phyloP scores from a whole-genome alignment of 35 echinoderm and acorn worm genomes.

The Lytechinus pictus region DNA sequence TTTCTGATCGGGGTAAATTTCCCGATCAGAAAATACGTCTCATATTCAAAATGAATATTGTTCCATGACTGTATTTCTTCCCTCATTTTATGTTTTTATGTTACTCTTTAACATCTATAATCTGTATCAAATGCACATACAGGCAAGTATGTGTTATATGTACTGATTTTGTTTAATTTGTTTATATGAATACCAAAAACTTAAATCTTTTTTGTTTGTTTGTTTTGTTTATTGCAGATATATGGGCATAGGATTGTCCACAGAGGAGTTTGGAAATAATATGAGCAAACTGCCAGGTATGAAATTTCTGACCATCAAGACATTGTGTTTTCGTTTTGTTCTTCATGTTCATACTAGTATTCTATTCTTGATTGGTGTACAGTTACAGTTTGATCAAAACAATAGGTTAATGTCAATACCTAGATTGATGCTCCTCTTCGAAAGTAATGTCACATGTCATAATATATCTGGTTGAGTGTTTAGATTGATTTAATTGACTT shows the following conservation, averaged over 20 bases:
- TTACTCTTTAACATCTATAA: too few relatives aligned
- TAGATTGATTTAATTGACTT: neutral
- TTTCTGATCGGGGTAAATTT: too few relatives aligned
- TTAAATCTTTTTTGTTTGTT: conserved; percentile 14
- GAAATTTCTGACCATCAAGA: neutral
- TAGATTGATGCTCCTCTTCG: neutral
- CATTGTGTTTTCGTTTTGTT: neutral
- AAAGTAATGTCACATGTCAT: neutral
- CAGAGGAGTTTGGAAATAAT: conserved; percentile 85
- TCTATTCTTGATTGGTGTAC: neutral
- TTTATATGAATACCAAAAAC: neutral
- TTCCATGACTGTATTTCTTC: too few relatives aligned
- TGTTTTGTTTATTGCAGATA: conserved; percentile 76
- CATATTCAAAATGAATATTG: too few relatives aligned
- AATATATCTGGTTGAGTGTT: too few relatives aligned
- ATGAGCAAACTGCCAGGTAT: conserved; percentile 94
- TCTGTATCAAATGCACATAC: neutral
- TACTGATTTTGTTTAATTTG: neutral
- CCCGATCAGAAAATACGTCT: too few relatives aligned
- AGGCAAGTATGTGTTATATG: neutral
- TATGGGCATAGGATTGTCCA: conserved; percentile 93
- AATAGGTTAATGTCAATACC: neutral
- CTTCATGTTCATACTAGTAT: neutral
- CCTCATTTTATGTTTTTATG: too few relatives aligned
- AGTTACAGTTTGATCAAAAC: neutral